These are phyloP conservation scores for Germaria angustata DNA, from an alignment of 2,888 invertebrate species.

Conservation along the genomic window DNA sequence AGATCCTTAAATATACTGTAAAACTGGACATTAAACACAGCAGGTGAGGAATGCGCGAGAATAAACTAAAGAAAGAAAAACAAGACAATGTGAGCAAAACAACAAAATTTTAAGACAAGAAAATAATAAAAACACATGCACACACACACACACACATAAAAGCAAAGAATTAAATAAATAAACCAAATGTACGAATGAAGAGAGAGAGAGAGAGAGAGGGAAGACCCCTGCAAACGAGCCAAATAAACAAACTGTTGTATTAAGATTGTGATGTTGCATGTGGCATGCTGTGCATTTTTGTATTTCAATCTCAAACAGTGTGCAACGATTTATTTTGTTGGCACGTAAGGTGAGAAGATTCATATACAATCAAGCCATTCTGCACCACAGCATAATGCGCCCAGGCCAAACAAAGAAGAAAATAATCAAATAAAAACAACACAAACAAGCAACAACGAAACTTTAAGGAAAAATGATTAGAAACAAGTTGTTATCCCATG, in stretches of 20 bases:
- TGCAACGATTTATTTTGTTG: constrained; percentile 73
- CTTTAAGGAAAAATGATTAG: constrained; percentile 56
- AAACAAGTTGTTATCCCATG: constrained; percentile 65
- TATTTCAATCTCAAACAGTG: constrained; percentile 63
- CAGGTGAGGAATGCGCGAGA: constrained; percentile 72
- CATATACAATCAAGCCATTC: constrained; percentile 58
- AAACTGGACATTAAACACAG: constrained; percentile 78
- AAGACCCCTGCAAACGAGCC: neutral
- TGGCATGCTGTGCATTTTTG: constrained; percentile 66
- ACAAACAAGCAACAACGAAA: constrained; percentile 6
- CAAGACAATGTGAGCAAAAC: neutral
- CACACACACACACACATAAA: neutral
- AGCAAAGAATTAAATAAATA: neutral
- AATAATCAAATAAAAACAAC: neutral
- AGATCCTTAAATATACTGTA: constrained; percentile 74
- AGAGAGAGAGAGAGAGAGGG: neutral
- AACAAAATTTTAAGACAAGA: constrained; percentile 22
- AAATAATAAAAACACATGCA: constrained; percentile 4
- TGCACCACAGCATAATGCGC: constrained; percentile 29
- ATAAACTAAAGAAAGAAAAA: constrained; percentile 13
- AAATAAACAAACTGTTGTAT: constrained; percentile 26
- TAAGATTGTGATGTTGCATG: constrained; percentile 62
- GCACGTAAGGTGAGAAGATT: constrained; percentile 78
- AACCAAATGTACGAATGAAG: neutral
- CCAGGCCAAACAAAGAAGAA: neutral